Percentiles rank a stretch among this genome's conserved stretches.
These are phyloP conservation scores for Bungarus multicinctus DNA, from an alignment of 2,113 vertebrate genomes.

Conservation along the genomic window DNA sequence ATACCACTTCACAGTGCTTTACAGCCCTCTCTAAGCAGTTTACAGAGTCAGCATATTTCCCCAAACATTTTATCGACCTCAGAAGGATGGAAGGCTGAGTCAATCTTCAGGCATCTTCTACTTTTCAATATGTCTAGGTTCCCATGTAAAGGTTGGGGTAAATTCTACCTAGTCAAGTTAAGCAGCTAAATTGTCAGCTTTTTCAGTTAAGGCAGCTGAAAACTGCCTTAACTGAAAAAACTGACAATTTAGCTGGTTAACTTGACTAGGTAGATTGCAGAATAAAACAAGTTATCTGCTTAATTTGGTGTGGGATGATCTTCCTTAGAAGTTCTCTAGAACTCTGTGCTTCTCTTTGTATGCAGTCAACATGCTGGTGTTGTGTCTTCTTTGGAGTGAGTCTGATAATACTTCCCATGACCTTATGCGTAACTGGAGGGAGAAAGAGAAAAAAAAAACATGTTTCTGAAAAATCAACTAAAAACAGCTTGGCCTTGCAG, in stretches of 20 bases:
- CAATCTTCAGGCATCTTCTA: background rate
- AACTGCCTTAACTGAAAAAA: background rate
- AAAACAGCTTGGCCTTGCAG: conserved; percentile 52
- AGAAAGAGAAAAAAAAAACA: background rate
- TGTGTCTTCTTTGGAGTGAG: conserved; percentile 51
- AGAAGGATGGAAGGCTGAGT: background rate
- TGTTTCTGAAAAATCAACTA: background rate
- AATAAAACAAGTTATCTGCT: background rate
- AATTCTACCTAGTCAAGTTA: background rate
- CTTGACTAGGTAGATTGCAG: background rate
- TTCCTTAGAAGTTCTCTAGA: background rate
- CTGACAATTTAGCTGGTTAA: background rate
- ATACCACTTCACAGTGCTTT: background rate
- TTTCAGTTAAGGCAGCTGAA: background rate
- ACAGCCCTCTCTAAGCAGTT: background rate
- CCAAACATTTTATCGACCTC: background rate
- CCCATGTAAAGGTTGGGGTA: background rate
- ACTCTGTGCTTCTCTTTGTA: conserved; percentile 37
- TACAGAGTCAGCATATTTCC: background rate
- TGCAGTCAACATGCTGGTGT: conserved; percentile 46
- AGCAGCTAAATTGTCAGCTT: background rate
- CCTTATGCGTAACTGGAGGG: conserved; percentile 55
- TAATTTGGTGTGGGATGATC: background rate
- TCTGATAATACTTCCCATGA: conserved; percentile 59
- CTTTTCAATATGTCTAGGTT: background rate